phyloP scores from a whole-genome alignment of 2,113 vertebrate genomes.

The Gasterosteus nipponicus region DNA sequence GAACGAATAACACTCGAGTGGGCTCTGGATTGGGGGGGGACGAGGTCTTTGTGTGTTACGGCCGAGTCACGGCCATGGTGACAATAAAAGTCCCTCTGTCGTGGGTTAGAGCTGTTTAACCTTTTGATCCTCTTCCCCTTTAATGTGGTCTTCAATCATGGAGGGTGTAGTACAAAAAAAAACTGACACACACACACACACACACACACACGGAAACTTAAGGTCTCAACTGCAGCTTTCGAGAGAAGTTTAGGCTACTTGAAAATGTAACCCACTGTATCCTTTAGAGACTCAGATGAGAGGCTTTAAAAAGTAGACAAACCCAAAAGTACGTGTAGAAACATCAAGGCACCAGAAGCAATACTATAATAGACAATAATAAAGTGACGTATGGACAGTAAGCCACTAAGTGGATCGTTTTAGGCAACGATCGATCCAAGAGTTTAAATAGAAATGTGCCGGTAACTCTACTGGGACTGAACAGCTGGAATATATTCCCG shows the following conservation, averaged over 20 bases:
- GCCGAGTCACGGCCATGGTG: conserved; percentile 56
- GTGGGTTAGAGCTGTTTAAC: conserved; percentile 69
- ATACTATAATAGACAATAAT: background rate
- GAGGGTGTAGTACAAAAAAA: conserved; percentile 7
- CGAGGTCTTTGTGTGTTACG: conserved; percentile 56
- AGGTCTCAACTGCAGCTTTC: background rate
- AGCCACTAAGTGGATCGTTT: background rate
- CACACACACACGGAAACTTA: conserved; percentile 8
- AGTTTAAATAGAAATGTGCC: background rate
- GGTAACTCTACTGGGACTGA: background rate
- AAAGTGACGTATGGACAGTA: background rate
- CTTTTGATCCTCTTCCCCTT: conserved; percentile 61
- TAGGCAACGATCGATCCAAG: background rate
- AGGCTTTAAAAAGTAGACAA: background rate
- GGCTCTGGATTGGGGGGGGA: background rate
- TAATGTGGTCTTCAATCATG: conserved; percentile 42
- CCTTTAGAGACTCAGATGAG: background rate
- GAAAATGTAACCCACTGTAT: conserved; percentile 12
- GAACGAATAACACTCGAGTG: conserved; percentile 64
- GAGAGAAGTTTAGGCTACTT: conserved; percentile 8
- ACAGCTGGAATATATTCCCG: background rate
- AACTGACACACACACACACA: background rate
- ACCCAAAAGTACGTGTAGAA: too few relatives aligned
- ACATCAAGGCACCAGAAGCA: background rate
- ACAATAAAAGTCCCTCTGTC: conserved; percentile 67